Base-by-base conservation (phyloP, 2,113 vertebrate genomes). In the Cynoglossus semilaevis region DNA sequence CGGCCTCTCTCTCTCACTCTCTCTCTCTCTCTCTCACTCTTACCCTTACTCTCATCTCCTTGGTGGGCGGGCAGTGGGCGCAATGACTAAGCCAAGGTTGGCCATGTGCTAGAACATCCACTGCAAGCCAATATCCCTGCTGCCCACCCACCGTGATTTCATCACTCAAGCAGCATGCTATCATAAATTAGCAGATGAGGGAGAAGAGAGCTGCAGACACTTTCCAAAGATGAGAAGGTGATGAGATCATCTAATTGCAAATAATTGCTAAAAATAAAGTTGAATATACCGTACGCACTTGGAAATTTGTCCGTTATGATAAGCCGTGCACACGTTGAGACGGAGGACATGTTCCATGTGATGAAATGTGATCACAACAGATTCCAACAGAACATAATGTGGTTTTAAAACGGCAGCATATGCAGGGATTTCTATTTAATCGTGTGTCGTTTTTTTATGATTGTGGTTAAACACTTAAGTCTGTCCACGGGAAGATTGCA, bases 61-160 rank as follows among this genome's bases (percentile, higher is more conserved):
- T 46, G 77, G 88, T 87, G 83, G 88, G 86, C 70, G 71, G 66
- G 53, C 58, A 76, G 85, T 87, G 84, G 85, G 85, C 75, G 81
- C 48, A 57, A 80, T 89, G 87, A 88, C 87, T 89, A 87, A 89
- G 77, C 83, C 70, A 83, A 82, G 73, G 81, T 87, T 88, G 81
- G 78, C 77, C 74, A 80, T 87, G 75, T 81, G 70, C 81, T 78
- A 68, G 75, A 86, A 79, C 61, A 83, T 86, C 83, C 64, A 86
- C 82, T 84, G 82, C 81, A 82, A 86, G 70, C 72, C 76, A 82
- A 74, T 86, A 80, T 84, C 74, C 75, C 77, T 86, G 43, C 80
- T 85, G 79, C 82, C 83, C 79, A 82, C 84, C 86, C 74, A 75
- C 74, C 71, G 64, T 79, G 73, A 74, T 77, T 85, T 84, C 76